Percentiles rank a stretch among this genome's conserved stretches.
Evolutionary conservation across 2,113 vertebrate genomes (phyloP).

Genomic region (Mesoclemmys tuberculata): DNA sequence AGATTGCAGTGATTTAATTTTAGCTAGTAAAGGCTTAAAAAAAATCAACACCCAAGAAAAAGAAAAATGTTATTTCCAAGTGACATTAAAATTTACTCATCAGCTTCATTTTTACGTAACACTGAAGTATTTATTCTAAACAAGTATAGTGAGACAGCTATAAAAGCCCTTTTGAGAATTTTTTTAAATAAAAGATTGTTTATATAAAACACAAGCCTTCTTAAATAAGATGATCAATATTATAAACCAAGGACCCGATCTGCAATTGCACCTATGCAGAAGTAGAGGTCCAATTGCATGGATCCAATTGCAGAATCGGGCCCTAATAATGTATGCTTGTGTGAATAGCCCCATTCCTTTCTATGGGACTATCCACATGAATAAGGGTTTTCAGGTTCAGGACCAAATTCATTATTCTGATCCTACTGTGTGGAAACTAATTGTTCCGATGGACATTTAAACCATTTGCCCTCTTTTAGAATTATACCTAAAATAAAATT

Average conservation of each 20-base stretch:
- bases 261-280: not conserved
- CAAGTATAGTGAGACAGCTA: constrained; percentile 39
- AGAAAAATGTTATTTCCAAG: constrained; percentile 59
- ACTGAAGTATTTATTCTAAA: constrained; percentile 52
- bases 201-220: constrained; percentile 37
- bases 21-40: constrained; percentile 10
- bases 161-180: constrained; percentile 57
- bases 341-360: not conserved
- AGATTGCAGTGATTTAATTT: constrained; percentile 51
- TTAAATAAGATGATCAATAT: constrained; percentile 21
- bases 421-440: constrained; percentile 10
- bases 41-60: constrained; percentile 27
- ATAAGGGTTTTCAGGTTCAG: not conserved
- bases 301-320: not conserved
- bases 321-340: not conserved
- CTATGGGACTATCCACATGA: not conserved
- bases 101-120: constrained; percentile 14
- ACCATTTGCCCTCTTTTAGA: constrained; percentile 49
- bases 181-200: constrained; percentile 45
- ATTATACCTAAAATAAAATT: constrained; percentile 61
- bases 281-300: not conserved
- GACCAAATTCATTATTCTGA: not conserved
- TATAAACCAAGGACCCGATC: constrained; percentile 13
- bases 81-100: constrained; percentile 45
- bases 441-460: constrained; percentile 31